A percentile compares a stretch with the other conserved stretches of the same genome.
Conservation (phyloP, 1,140 invertebrate species). For the Caenorhabditis remanei region DNA sequence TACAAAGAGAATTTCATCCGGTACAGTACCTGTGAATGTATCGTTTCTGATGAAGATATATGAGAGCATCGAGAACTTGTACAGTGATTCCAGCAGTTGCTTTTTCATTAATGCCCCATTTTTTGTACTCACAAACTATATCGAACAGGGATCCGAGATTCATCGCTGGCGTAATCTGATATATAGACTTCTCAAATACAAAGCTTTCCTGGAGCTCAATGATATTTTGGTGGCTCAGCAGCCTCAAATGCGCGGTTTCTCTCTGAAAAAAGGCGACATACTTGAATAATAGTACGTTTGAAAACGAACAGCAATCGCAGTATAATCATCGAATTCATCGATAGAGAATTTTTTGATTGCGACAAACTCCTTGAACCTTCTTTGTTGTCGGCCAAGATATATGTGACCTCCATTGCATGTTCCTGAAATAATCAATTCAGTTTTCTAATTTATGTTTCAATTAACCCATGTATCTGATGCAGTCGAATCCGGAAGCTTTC, state of each 20-base stretch:
- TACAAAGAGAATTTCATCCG: not conserved
- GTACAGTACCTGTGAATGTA: slow-evolving; percentile 52
- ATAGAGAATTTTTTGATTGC: slow-evolving; percentile 3
- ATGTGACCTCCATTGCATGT: slow-evolving; percentile 18
- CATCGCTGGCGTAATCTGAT: slow-evolving; percentile 24
- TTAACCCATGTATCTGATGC: slow-evolving; percentile 31
- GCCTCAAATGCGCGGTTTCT: slow-evolving; percentile 19
- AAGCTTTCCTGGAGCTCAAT: slow-evolving; percentile 22
- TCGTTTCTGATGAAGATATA: slow-evolving; percentile 40
- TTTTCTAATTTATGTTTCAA: not conserved
- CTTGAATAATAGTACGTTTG: not conserved
- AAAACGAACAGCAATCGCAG: slow-evolving; percentile 10
- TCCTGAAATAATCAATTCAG: not conserved
- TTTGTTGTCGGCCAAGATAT: not conserved
- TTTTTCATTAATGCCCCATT: slow-evolving; percentile 47
- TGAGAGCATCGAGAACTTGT: slow-evolving; percentile 41
- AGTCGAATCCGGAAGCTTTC: not conserved
- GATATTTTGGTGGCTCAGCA: slow-evolving; percentile 43
- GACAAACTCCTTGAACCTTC: not conserved
- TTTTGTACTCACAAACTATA: slow-evolving; percentile 16
- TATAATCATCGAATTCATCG: slow-evolving; percentile 35
- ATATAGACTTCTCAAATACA: slow-evolving; percentile 5
- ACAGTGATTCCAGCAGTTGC: not conserved
- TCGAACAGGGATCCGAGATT: slow-evolving; percentile 46
- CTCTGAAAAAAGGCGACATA: slow-evolving; percentile 7